phyloP scores from a whole-genome alignment of 2,113 vertebrate genomes.

The Lampris incognitus region DNA sequence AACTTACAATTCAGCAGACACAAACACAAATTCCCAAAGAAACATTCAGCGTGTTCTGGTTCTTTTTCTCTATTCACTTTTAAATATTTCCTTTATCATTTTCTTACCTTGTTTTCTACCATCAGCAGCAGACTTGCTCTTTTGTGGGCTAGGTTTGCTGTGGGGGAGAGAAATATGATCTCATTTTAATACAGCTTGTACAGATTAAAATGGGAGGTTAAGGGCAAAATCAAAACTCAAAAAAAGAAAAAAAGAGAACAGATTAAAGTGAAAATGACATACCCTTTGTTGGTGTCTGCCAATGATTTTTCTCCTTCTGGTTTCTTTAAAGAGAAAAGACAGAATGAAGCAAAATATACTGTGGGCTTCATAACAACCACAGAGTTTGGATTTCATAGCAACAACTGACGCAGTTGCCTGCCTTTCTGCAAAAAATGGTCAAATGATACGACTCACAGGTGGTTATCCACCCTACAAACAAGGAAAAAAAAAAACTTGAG shows the following conservation, averaged over 20 bases:
- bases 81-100: not conserved
- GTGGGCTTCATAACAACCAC: too few species aligned
- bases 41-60: too few species aligned
- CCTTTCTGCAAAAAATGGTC: too few species aligned
- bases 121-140: slow-evolving; percentile 10
- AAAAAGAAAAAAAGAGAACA: not conserved
- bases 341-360: not conserved
- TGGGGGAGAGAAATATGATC: not conserved
- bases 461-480: too few species aligned
- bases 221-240: not conserved
- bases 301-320: not conserved
- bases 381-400: too few species aligned
- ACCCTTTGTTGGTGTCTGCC: slow-evolving; percentile 51
- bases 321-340: slow-evolving; percentile 43
- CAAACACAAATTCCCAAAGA: not conserved
- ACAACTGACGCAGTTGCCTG: too few species aligned
- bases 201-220: not conserved
- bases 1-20: not conserved
- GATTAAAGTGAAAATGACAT: not conserved
- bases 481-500: not conserved
- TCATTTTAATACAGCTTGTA: not conserved
- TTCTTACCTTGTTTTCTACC: slow-evolving; percentile 33
- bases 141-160: slow-evolving; percentile 36
- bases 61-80: not conserved
- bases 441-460: too few species aligned